Evolutionary conservation across 2,113 vertebrate genomes (phyloP), one percentile per base, ranked within the genome.

Genomic region (Microcebus lehilahytsara): DNA sequence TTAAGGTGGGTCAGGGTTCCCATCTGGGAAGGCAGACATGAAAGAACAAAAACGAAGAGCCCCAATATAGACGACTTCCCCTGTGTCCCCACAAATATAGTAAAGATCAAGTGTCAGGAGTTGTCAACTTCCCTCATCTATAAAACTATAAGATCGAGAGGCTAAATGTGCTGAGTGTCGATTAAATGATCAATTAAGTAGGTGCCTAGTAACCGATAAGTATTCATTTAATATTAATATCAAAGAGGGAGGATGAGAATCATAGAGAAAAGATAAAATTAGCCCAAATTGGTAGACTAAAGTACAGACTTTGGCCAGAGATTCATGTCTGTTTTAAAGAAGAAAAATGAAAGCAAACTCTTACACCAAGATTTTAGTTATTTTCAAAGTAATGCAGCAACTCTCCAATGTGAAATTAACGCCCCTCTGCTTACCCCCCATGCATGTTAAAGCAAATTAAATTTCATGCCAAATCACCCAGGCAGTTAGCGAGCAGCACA

Each of bases 401-500:
- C n/a, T 81, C 74, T 95, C 79, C 89, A 95, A 95, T 37, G 71
- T 87, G 69, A 97, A 95, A 94, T 97, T 60, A 96, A 96, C 37
- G 49, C 75, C 86, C 81, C 80, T 96, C 51, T 91, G 75, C 75
- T 94, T 93, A 96, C 42, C 89, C 95, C 71, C 86, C 79, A 95
- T 95, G 92, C 86, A 85, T 95, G 89, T 85, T 92, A 97, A 95
- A 96, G 95, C 40, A 96, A 98, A 97, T 96, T 96, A 97, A 96
- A 96, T 97, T 96, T 96, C 93, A 97, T 96, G 93, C 86, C 80
- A 97, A 97, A 90, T 96, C 95, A 89, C 60, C 84, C 75, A 96
- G 93, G 89, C 86, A 93, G 97, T 86, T 93, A 95, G 89, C 3
- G 19, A 97, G 90, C 86, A 95, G 92, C 71, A 87, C 64, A 87